Base-by-base conservation (phyloP, 2,888 invertebrate species). In the Dorcus parallelipipedus region DNA sequence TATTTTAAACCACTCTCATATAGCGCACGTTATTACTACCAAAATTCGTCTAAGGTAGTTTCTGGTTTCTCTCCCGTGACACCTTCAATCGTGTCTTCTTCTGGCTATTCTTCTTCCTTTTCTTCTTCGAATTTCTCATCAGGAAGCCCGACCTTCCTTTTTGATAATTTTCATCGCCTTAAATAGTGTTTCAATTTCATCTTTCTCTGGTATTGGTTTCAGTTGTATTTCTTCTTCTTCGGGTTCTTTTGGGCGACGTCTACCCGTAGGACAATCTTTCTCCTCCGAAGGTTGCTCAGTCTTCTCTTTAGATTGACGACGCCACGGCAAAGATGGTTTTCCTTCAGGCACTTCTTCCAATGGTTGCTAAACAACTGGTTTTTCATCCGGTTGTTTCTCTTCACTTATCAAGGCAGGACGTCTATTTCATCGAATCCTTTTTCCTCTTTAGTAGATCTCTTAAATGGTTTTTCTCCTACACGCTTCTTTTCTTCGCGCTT, bases 151-250 rank as follows among this genome's bases (percentile, higher is more conserved):
- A 33, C 26, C 20, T 39, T 9, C 20, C 47, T n/a, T 54, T 63
- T 56, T 4, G 78, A 77, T 20, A 75, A 65, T 66, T 73, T 69
- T 60, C 56, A 71, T 69, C 43, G 67, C 69, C 70, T 65, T 71
- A 67, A 38, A 69, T 71, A 59, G 67, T 71, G 42, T 68, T 61
- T 41, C 65, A 61, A 64, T 63, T 52, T 64, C 67, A 20, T 59
- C 49, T 59, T 64, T 55, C 51, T 65, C 67, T 17, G 62, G 69
- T 38, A 79, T 67, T 1, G 84, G 83, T 59, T 84, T 84, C 0
- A 84, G 73, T 23, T 74, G 71, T 0, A 83, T 77, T 59, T 81
- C 78, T 71, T 83, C 83, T 52, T 75, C 73, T 54, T 74, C 75
- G 53, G 75, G 70, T 54, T 78, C 76, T 62, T 72, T 72, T 2